Evolutionary conservation across 2,113 vertebrate genomes (phyloP).

Genomic region (Alexandromys fortis): DNA sequence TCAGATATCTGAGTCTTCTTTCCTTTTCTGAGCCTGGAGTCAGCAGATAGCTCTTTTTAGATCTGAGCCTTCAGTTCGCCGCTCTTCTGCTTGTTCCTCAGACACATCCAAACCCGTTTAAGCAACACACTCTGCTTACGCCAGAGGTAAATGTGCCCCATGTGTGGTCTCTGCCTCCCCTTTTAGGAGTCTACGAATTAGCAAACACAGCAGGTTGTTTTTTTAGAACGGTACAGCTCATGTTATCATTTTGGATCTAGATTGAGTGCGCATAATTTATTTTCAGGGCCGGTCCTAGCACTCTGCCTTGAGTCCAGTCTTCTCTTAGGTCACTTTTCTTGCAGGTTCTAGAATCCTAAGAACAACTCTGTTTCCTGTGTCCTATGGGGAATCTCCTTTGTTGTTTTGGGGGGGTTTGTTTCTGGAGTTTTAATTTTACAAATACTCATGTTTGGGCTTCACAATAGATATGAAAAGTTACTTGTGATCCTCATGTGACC

Average conservation of each 20-base stretch:
- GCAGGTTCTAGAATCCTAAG: neutral
- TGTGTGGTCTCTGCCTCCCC: neutral
- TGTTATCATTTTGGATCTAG: neutral
- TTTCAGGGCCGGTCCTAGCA: neutral
- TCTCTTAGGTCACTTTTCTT: neutral
- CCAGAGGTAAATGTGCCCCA: neutral
- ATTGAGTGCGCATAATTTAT: neutral
- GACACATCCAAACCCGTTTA: neutral
- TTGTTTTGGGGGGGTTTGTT: neutral
- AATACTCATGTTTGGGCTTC: neutral
- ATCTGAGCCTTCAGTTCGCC: neutral
- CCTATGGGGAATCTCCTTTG: neutral
- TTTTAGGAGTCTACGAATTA: neutral
- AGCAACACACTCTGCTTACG: neutral
- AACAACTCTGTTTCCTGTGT: neutral
- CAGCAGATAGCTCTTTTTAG: constrained; percentile 19
- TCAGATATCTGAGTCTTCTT: constrained; percentile 30
- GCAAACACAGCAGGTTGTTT: neutral
- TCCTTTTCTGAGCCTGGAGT: constrained; percentile 28
- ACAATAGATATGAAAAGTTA: neutral
- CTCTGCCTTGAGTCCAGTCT: neutral
- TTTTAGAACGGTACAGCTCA: neutral
- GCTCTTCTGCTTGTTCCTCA: neutral
- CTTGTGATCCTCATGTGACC: neutral
- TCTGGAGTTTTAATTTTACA: constrained; percentile 18